Evolutionary conservation across 2,797 vertebrate species (phyloP).

Genomic region (Hylomyscus alleni): DNA sequence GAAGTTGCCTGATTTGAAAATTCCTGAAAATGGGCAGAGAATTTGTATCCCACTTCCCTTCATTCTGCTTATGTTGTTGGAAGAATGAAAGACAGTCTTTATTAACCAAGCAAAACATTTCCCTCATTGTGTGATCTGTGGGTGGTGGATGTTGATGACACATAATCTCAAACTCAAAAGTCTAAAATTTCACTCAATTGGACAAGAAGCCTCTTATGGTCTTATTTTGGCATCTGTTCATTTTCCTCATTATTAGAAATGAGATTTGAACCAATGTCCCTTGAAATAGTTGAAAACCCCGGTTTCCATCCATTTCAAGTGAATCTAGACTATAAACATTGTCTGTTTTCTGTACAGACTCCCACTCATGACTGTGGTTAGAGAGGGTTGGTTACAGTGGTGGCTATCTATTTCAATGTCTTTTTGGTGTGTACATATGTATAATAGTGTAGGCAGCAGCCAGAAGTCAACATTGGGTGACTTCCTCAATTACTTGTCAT

Average conservation of each 20-base stretch:
- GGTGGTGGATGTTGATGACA: slow-evolving; percentile 9
- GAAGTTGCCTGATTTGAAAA: slow-evolving; percentile 78
- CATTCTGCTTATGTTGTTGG: slow-evolving; percentile 71
- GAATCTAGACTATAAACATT: not conserved
- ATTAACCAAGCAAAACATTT: slow-evolving; percentile 78
- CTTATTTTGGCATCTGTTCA: slow-evolving; percentile 40
- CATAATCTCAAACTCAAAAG: slow-evolving; percentile 74
- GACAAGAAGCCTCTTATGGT: not conserved
- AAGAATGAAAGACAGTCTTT: slow-evolving; percentile 81
- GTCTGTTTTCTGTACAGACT: not conserved
- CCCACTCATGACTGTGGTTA: not conserved
- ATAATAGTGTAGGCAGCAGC: not conserved
- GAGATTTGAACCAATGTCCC: not conserved
- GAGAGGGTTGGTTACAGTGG: not conserved
- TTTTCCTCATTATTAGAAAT: not conserved
- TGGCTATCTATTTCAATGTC: not conserved
- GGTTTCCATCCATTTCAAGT: slow-evolving; percentile 12
- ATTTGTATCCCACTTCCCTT: slow-evolving; percentile 78
- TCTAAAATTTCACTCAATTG: slow-evolving; percentile 67
- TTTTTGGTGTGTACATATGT: not conserved
- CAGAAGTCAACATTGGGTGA: not conserved
- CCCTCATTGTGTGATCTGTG: slow-evolving; percentile 74
- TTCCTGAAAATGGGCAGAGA: slow-evolving; percentile 76
- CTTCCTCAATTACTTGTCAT: not conserved
- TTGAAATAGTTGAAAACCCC: not conserved